A percentile compares a stretch with the other conserved stretches of the same genome.
Evolutionary conservation across 2,113 vertebrate genomes (phyloP).

Genomic region (Raja brachyura): DNA sequence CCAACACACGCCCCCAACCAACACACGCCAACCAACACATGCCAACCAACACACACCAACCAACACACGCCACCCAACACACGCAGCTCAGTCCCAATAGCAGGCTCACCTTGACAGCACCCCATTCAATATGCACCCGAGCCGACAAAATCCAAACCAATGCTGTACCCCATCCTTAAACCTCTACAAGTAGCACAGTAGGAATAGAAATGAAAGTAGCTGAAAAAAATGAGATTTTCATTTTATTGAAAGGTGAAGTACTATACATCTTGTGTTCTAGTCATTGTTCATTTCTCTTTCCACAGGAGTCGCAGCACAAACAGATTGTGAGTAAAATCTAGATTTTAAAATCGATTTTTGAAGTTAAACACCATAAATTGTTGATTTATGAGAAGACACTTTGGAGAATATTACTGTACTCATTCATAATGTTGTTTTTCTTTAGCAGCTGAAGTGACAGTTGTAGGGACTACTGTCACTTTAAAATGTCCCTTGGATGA

Average conservation of each 20-base stretch:
- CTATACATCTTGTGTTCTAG: background rate
- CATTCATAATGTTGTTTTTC: background rate
- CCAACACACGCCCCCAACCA: no score
- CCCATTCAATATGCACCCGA: no score
- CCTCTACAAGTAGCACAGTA: background rate
- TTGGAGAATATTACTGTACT: background rate
- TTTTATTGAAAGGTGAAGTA: background rate
- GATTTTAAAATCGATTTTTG: background rate
- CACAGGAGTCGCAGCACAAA: background rate
- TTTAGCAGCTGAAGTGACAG: fast-evolving
- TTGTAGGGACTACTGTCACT: background rate
- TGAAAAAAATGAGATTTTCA: background rate
- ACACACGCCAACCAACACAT: no score
- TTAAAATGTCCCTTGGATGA: background rate
- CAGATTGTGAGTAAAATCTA: background rate
- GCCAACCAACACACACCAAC: no score
- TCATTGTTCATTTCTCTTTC: background rate
- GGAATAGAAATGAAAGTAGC: no score
- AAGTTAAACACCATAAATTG: background rate
- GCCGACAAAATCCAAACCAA: no score
- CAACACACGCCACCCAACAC: no score
- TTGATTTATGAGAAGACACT: background rate
- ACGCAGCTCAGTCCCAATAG: no score
- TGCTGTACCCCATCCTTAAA: no score
- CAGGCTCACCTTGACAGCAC: no score